A percentile compares a stretch with the other conserved stretches of the same genome.
Conservation (phyloP, 2,888 invertebrate species). For the Amphipyra berbera region DNA sequence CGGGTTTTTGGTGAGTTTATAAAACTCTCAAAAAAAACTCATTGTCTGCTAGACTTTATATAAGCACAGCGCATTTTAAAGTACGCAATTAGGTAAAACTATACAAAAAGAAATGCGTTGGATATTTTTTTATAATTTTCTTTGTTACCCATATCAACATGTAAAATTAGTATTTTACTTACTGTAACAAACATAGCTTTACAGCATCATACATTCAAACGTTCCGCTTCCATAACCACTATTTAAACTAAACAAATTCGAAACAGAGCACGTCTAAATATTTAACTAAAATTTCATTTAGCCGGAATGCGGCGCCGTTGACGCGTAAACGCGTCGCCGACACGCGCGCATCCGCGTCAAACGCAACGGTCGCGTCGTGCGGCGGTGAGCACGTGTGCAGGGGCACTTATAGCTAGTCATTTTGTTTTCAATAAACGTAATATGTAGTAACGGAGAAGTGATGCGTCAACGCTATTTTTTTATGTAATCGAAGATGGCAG, state of each 20-base stretch:
- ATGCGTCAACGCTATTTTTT: not conserved
- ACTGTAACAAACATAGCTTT: too few relatives aligned
- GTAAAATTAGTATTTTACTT: too few relatives aligned
- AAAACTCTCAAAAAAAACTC: too few relatives aligned
- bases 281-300: constrained; percentile 54
- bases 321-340: constrained; percentile 62
- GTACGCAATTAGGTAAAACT: too few relatives aligned
- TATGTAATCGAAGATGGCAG: not conserved
- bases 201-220: constrained; percentile 26
- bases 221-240: constrained; percentile 28
- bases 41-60: too few relatives aligned
- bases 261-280: constrained; percentile 49
- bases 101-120: too few relatives aligned
- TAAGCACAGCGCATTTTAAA: too few relatives aligned
- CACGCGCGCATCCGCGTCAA: constrained; percentile 65
- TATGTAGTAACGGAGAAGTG: not conserved
- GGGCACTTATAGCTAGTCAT: constrained; percentile 37
- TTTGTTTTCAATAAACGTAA: constrained; percentile 22
- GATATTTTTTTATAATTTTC: too few relatives aligned
- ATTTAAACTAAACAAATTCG: constrained; percentile 37
- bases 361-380: constrained; percentile 52
- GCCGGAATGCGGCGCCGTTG: constrained; percentile 47
- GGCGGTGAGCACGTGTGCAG: constrained; percentile 34
- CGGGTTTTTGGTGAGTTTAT: too few relatives aligned
- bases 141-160: too few relatives aligned